A percentile compares a stretch with the other conserved stretches of the same genome.
These are phyloP conservation scores for Rousettus madagascariensis DNA, from an alignment of 2,797 vertebrate genomes.

Conservation along the genomic window DNA sequence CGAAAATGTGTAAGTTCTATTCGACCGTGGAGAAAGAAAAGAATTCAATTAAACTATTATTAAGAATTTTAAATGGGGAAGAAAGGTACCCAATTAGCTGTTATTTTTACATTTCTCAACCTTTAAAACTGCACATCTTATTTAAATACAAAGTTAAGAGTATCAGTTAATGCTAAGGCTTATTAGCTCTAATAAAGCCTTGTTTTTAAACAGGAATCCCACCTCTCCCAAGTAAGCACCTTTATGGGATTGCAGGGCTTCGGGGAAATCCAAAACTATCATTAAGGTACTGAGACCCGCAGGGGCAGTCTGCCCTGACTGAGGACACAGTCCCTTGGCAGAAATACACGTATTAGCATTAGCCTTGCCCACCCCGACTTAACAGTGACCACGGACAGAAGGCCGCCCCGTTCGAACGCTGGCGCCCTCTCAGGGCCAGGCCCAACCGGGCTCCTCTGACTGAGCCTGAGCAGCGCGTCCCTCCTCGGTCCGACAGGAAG, in stretches of 20 bases:
- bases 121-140: constrained; percentile 57
- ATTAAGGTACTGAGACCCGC: accelerated
- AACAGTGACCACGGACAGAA: not conserved
- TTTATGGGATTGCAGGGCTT: constrained; percentile 28
- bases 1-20: not conserved
- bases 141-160: constrained; percentile 59
- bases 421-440: not conserved
- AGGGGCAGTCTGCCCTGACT: not conserved
- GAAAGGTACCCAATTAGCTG: constrained; percentile 18
- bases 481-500: not conserved
- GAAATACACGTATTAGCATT: not conserved
- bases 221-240: constrained; percentile 25
- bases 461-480: not conserved
- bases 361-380: not conserved
- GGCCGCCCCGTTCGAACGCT: not conserved
- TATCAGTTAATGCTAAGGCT: not conserved
- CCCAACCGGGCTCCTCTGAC: not conserved
- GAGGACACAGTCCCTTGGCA: not conserved
- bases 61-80: constrained; percentile 49
- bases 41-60: constrained; percentile 12
- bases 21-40: not conserved
- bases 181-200: constrained; percentile 41
- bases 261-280: not conserved
- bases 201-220: constrained; percentile 43
- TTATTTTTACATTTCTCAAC: constrained; percentile 34